Evolutionary conservation across 2,888 invertebrate genomes (phyloP).

Genomic region (Lasiommata megera): DNA sequence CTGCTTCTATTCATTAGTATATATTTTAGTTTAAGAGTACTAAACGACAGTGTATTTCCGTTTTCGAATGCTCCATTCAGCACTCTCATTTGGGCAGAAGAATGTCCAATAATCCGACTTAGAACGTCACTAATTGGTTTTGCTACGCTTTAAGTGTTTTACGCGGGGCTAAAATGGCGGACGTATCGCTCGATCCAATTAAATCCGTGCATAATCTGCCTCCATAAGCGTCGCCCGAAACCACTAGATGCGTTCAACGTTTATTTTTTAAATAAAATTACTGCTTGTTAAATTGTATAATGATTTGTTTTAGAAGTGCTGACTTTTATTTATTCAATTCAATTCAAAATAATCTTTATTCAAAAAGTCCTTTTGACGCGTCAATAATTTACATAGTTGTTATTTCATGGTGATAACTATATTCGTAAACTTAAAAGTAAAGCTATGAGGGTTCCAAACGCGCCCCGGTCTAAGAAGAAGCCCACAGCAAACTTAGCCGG

Average conservation of each 20-base stretch:
- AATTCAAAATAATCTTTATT: no score
- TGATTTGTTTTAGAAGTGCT: no score
- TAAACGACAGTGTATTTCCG: not conserved
- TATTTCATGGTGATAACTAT: no score
- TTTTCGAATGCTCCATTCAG: not conserved
- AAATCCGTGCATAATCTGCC: not conserved
- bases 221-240: not conserved
- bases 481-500: no score
- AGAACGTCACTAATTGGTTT: slow-evolving; percentile 3
- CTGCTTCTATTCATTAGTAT: no score
- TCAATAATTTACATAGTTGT: no score
- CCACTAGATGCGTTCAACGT: not conserved
- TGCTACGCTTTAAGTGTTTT: not conserved
- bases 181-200: not conserved
- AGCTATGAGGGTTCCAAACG: no score
- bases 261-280: not conserved
- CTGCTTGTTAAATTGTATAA: not conserved
- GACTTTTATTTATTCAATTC: no score
- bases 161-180: not conserved
- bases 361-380: no score
- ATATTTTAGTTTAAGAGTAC: not conserved
- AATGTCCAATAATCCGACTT: slow-evolving; percentile 4
- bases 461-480: no score
- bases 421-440: no score
- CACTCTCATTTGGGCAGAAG: not conserved